These are phyloP conservation scores for Caenorhabditis inopinata DNA, from an alignment of 1,140 invertebrate species.

Conservation along the genomic window DNA sequence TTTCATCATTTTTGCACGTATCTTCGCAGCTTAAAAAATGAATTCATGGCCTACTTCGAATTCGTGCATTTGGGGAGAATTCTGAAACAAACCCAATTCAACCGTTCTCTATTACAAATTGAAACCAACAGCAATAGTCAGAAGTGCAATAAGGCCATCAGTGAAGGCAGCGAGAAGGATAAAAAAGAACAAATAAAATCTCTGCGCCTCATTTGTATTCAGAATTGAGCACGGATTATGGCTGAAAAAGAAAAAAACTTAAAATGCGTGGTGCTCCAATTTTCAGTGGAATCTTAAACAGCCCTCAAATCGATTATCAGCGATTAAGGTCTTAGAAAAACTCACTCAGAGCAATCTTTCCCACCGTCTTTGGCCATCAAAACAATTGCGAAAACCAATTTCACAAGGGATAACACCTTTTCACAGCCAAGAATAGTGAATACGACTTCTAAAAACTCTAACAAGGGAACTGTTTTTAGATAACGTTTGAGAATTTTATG, in stretches of 20 bases:
- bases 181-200: not conserved
- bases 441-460: not conserved
- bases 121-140: not conserved
- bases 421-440: not conserved
- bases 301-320: no score
- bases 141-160: not conserved
- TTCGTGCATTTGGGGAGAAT: slow-evolving; percentile 17
- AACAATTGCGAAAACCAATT: not conserved
- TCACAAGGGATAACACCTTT: not conserved
- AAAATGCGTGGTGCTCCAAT: no score
- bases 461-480: no score
- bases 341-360: not conserved
- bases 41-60: not conserved
- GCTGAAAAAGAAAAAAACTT: not conserved
- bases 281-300: no score
- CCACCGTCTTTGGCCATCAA: slow-evolving; percentile 14
- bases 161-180: not conserved
- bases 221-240: not conserved
- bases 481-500: no score
- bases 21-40: not conserved
- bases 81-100: not conserved
- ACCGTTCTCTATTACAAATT: not conserved
- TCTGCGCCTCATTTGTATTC: not conserved
- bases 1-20: no score
- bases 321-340: no score